These are phyloP conservation scores for Drosophila eugracilis DNA, from an alignment of 1,140 invertebrate genomes.

Conservation along the genomic window DNA sequence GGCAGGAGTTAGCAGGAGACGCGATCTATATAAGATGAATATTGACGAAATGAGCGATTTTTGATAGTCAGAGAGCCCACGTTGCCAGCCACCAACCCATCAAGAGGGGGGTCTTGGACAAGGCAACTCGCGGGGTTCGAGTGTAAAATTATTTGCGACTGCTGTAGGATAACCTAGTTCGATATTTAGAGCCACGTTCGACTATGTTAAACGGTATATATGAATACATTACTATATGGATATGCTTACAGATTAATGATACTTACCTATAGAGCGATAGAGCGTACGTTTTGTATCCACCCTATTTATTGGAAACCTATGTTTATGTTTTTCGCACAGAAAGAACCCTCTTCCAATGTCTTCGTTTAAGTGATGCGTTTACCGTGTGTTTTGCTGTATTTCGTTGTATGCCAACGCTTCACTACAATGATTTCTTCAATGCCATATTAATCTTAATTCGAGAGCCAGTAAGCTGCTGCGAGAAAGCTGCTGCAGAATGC, in stretches of 20 bases:
- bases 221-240: slow-evolving; percentile 47
- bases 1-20: slow-evolving; percentile 44
- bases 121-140: slow-evolving; percentile 35
- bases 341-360: slow-evolving; percentile 66
- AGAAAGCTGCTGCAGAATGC: slow-evolving; percentile 38
- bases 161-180: slow-evolving; percentile 69
- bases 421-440: slow-evolving; percentile 76
- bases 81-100: slow-evolving; percentile 35
- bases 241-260: slow-evolving; percentile 48
- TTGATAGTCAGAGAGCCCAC: slow-evolving; percentile 71
- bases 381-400: slow-evolving; percentile 54
- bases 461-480: slow-evolving; percentile 31
- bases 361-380: slow-evolving; percentile 45
- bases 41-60: slow-evolving; percentile 69
- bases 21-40: slow-evolving; percentile 44
- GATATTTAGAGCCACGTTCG: slow-evolving; percentile 55
- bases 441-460: slow-evolving; percentile 80
- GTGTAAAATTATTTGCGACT: slow-evolving; percentile 78
- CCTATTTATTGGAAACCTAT: slow-evolving; percentile 74
- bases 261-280: slow-evolving; percentile 53
- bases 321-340: slow-evolving; percentile 60
- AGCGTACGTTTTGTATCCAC: slow-evolving; percentile 60
- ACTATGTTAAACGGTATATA: slow-evolving; percentile 66
- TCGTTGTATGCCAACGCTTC: slow-evolving; percentile 68
- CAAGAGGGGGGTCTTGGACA: slow-evolving; percentile 3